Evolutionary conservation across 2,797 vertebrate genomes (phyloP).

Genomic region (Alauda arvensis): DNA sequence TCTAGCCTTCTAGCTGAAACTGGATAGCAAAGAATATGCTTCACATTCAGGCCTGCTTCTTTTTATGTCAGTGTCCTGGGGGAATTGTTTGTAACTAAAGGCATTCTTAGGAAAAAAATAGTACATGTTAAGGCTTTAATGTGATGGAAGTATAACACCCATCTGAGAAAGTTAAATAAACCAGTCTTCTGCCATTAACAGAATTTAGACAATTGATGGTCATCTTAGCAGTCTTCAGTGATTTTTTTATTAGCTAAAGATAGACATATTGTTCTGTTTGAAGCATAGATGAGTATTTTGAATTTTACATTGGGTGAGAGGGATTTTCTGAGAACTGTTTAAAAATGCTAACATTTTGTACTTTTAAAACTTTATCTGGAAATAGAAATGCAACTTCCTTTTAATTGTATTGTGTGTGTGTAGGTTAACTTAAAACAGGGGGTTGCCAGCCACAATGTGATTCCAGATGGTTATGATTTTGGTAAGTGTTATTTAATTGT

Average conservation of each 20-base stretch:
- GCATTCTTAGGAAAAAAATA: background rate
- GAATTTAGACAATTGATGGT: background rate
- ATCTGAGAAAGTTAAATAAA: background rate
- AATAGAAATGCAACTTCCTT: background rate
- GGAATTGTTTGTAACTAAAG: background rate
- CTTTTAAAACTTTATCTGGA: background rate
- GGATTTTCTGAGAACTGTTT: background rate
- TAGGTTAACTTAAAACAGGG: slow-evolving; percentile 84
- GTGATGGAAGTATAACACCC: background rate
- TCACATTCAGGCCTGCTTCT: background rate
- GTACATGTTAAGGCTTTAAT: background rate
- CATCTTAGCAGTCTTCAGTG: background rate
- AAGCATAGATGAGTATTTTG: background rate
- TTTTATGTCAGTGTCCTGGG: background rate
- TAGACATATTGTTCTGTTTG: background rate
- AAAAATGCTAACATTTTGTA: background rate
- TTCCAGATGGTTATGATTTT: slow-evolving; percentile 82
- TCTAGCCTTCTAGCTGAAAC: background rate
- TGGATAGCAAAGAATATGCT: background rate
- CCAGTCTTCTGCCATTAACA: background rate
- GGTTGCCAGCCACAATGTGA: slow-evolving; percentile 71
- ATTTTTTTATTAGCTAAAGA: background rate
- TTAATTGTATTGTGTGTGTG: background rate
- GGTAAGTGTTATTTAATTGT: slow-evolving; percentile 74
- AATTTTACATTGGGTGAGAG: background rate